Conservation (phyloP, 2,113 vertebrate genomes). For the Abramis brama region DNA sequence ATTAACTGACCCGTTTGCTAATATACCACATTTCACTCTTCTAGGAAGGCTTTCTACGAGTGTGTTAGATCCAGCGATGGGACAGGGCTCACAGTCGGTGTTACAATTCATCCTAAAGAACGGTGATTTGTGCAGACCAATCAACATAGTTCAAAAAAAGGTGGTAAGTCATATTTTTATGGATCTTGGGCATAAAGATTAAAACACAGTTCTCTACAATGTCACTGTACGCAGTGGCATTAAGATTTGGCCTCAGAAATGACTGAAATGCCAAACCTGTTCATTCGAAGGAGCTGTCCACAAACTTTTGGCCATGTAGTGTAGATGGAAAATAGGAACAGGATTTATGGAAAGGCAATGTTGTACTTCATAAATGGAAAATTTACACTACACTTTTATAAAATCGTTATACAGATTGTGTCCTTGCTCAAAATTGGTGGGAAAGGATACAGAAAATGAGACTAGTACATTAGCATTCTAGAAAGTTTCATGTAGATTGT, state of each 20-base stretch:
- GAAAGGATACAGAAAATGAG: neutral
- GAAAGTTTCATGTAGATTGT: neutral
- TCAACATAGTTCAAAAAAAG: neutral
- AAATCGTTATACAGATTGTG: neutral
- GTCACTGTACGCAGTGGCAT: neutral
- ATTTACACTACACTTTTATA: neutral
- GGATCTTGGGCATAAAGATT: neutral
- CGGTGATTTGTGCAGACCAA: neutral
- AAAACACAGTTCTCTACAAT: neutral
- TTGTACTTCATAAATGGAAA: neutral
- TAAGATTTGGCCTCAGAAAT: neutral
- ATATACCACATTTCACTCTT: neutral
- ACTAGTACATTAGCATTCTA: neutral
- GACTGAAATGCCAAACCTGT: neutral
- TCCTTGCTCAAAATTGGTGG: neutral
- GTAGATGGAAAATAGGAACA: constrained; percentile 15
- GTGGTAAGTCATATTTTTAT: neutral
- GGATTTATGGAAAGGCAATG: constrained; percentile 22
- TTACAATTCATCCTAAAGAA: neutral
- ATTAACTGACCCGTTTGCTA: neutral
- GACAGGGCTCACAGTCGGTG: neutral
- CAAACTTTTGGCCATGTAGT: neutral
- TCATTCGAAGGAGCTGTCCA: neutral
- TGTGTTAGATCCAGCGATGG: neutral
- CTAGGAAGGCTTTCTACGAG: neutral